Base-by-base conservation (phyloP, 2,113 vertebrate genomes). In the Nicator chloris region DNA sequence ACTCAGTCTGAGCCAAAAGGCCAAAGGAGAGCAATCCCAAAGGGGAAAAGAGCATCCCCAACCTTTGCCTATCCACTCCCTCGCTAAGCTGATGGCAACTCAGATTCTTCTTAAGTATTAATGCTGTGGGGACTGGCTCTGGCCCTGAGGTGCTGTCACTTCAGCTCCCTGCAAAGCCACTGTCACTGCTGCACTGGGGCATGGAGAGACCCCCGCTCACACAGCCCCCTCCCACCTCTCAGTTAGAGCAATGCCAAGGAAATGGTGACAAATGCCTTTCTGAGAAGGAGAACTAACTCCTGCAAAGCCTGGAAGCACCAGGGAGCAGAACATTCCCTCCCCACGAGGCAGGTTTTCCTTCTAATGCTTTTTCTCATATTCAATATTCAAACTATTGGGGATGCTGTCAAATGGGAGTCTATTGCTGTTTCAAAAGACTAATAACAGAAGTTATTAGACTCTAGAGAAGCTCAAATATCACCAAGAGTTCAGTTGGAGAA, bases 111-210 rank as follows among this genome's bases (percentile, higher is more conserved):
- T 86, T 15, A 77, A 90, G 77, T 26, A 49, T 54, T 90, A 68
- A 50, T n/a, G 78, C 71, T 59, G 37, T 2, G 10, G 80, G 84
- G 71, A 27, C 51, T 9, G 77, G n/a, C 35, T 26, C 27, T 53
- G 37, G 63, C 59, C 66, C 78, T 14, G 33, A 30, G 59, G 57
- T 61, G 60, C 56, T 81, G 84, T 54, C 76, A 20, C 50, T 86
- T 70, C 0, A 75, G 71, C 81, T 64, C 33, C 30, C 89, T 76
- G 79, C 65, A 61, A 49, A 95, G 69, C 40, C 64, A 45, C 40
- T 0, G 0, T 21, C 59, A 60, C 44, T 2, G 7, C 68, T 37
- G 60, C 0, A 0, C 50, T 17, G 59, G 5, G 40, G n/a, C 60
- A 59, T 2, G 0, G 88, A 22, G n/a, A n/a, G 76, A 91, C 33